phyloP scores from a whole-genome alignment of 2,888 invertebrate species.

The Apamea epomidion region DNA sequence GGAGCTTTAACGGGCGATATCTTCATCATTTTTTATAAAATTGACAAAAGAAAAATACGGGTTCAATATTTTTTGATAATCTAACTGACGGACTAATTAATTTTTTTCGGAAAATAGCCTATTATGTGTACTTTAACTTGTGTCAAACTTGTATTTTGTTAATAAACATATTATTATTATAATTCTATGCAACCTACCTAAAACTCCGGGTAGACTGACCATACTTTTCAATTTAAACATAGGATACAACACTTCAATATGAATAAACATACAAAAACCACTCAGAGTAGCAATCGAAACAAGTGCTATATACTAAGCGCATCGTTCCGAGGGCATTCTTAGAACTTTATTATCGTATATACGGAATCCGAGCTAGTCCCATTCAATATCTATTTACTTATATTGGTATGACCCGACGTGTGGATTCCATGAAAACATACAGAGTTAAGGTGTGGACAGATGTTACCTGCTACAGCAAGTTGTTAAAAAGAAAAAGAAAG shows the following conservation, averaged over 20 bases:
- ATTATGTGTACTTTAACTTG: too few species aligned
- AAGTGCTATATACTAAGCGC: constrained; percentile 29
- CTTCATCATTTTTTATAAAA: too few species aligned
- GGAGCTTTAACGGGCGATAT: too few species aligned
- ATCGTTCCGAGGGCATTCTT: constrained; percentile 44
- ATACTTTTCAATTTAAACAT: constrained; percentile 26
- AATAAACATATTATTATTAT: too few species aligned
- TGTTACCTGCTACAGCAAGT: background rate
- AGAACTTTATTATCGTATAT: constrained; percentile 54
- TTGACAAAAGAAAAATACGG: too few species aligned
- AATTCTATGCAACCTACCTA: too few species aligned
- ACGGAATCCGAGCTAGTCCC: constrained; percentile 63
- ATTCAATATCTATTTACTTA: constrained; percentile 79
- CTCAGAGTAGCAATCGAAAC: constrained; percentile 37
- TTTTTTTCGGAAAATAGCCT: too few species aligned
- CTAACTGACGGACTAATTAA: too few species aligned
- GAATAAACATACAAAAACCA: constrained; percentile 33
- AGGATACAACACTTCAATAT: constrained; percentile 27
- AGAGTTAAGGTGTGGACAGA: constrained; percentile 65
- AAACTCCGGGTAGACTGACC: too few species aligned
- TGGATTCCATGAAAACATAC: constrained; percentile 68
- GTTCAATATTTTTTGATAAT: too few species aligned
- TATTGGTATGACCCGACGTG: constrained; percentile 74
- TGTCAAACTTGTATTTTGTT: too few species aligned
- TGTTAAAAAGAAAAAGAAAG: background rate